Percentiles rank a stretch among this genome's conserved stretches.
Conservation (phyloP, 2,797 vertebrate genomes). For the Meda fulgida region DNA sequence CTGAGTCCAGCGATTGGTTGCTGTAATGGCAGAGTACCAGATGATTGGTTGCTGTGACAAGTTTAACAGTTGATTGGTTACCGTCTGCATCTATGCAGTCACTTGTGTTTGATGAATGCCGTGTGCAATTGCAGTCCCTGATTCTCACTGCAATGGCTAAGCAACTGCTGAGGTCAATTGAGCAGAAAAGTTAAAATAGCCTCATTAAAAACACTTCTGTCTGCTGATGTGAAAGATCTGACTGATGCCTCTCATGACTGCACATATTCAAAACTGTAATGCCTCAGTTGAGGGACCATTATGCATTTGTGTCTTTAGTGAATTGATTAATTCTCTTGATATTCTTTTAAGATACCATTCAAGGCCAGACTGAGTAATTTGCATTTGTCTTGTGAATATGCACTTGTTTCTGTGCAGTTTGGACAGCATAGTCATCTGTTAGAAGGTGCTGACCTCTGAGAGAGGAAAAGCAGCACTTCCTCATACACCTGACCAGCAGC, state of each 20-base stretch:
- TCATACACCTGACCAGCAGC: conserved; percentile 65
- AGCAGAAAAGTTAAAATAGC: conserved; percentile 36
- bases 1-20: neutral
- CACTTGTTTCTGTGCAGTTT: conserved; percentile 59
- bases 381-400: conserved; percentile 67
- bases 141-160: conserved; percentile 26
- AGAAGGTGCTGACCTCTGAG: conserved; percentile 63
- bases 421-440: conserved; percentile 70
- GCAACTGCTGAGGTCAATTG: conserved; percentile 40
- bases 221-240: neutral
- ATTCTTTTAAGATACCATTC: neutral
- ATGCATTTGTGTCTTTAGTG: neutral
- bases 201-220: conserved; percentile 14
- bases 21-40: neutral
- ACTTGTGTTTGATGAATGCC: conserved; percentile 12
- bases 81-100: neutral
- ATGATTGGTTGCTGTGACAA: conserved; percentile 9
- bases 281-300: neutral
- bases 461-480: conserved; percentile 58
- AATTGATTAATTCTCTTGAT: neutral
- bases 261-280: conserved; percentile 7
- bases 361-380: conserved; percentile 60
- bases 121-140: conserved; percentile 37
- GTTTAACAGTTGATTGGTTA: neutral
- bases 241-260: neutral